A percentile compares a stretch with the other conserved stretches of the same genome.
phyloP scores from a whole-genome alignment of 2,888 invertebrate genomes.

The Amiota minor region DNA sequence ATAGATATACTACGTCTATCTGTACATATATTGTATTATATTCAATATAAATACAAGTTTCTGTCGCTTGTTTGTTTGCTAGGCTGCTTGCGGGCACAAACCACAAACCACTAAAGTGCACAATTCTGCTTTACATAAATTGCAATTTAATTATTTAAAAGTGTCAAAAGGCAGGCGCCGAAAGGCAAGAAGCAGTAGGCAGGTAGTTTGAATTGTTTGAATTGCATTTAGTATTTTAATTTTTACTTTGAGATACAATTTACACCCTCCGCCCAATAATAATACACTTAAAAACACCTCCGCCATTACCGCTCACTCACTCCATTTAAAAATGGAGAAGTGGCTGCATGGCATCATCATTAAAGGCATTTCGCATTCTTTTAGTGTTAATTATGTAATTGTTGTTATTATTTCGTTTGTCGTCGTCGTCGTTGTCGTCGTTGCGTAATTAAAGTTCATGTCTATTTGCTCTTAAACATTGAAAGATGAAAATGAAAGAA shows the following conservation, averaged over 20 bases:
- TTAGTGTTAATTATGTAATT: constrained; percentile 13
- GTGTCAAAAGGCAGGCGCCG: constrained; percentile 35
- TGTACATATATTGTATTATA: too few relatives aligned
- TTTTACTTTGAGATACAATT: constrained; percentile 43
- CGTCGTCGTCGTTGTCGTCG: neutral
- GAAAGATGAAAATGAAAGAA: too few relatives aligned
- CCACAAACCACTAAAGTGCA: constrained; percentile 21
- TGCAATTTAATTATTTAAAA: constrained; percentile 67
- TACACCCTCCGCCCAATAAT: constrained; percentile 43
- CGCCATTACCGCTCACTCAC: neutral
- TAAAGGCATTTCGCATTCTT: neutral
- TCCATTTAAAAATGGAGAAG: too few relatives aligned
- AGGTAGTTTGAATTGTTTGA: neutral
- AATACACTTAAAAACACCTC: neutral
- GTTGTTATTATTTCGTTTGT: constrained; percentile 9
- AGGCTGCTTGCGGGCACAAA: neutral
- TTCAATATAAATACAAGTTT: neutral
- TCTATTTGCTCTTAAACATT: constrained; percentile 21
- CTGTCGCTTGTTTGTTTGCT: neutral
- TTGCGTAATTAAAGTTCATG: constrained; percentile 35
- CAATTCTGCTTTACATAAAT: constrained; percentile 59
- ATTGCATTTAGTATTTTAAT: neutral
- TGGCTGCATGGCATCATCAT: too few relatives aligned
- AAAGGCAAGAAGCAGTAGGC: too few relatives aligned
- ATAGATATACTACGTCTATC: neutral